Evolutionary conservation across 2,888 invertebrate genomes (phyloP).

Genomic region (Holacanthella duospinosa): DNA sequence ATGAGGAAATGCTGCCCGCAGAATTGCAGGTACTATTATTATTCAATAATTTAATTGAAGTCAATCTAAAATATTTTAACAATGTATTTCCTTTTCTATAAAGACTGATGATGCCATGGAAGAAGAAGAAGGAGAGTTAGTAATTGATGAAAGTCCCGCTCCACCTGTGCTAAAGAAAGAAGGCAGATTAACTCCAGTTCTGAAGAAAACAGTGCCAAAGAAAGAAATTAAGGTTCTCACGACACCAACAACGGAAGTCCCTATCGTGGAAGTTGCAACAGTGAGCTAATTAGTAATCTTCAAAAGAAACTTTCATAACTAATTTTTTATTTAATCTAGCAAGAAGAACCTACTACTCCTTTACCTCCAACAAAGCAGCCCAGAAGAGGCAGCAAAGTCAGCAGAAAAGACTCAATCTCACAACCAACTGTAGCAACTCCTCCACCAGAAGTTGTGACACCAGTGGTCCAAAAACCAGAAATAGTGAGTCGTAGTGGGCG

Average conservation of each 20-base stretch:
- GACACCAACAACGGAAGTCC: not conserved
- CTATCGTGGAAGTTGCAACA: not conserved
- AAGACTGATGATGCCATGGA: constrained; percentile 25
- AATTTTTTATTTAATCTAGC: too few species aligned
- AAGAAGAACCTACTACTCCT: not conserved
- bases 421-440: constrained; percentile 17
- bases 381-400: constrained; percentile 22
- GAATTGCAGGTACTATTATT: too few species aligned
- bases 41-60: too few species aligned
- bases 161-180: constrained; percentile 29
- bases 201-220: not conserved
- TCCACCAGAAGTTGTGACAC: constrained; percentile 12
- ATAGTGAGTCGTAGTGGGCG: constrained; percentile 60
- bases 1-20: not conserved
- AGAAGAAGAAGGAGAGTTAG: constrained; percentile 39
- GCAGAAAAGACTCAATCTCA: constrained; percentile 14
- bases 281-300: not conserved
- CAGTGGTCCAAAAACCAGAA: constrained; percentile 43
- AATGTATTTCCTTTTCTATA: too few species aligned
- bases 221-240: not conserved
- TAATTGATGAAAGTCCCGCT: constrained; percentile 40
- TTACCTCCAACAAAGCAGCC: not conserved
- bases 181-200: constrained; percentile 9
- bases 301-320: not conserved
- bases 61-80: too few species aligned